These are phyloP conservation scores for Thalassoma bifasciatum DNA, from an alignment of 2,113 vertebrate species.

Conservation along the genomic window DNA sequence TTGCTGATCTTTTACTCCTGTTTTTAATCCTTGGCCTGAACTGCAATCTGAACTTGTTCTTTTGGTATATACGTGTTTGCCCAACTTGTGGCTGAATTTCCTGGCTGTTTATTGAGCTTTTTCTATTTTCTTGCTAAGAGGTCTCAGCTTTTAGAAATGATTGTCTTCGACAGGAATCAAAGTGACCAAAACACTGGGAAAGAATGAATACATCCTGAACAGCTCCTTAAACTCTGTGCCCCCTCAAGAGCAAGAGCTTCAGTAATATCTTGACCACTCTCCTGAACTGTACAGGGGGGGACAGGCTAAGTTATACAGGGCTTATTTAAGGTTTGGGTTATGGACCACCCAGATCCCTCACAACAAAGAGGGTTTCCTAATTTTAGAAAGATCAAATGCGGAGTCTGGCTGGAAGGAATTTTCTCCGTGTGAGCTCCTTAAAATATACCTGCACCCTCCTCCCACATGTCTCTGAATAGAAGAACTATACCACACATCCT, in stretches of 20 bases:
- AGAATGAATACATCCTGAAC: too few species aligned
- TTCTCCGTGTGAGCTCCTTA: slow-evolving; percentile 46
- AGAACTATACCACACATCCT: slow-evolving; percentile 57
- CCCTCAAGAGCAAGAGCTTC: neutral
- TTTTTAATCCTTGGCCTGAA: too few species aligned
- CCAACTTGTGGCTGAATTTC: too few species aligned
- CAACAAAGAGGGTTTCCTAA: slow-evolving; percentile 46
- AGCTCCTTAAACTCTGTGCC: neutral
- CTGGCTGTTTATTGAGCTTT: too few species aligned
- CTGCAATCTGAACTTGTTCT: too few species aligned
- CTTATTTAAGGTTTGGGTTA: neutral
- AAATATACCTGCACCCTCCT: slow-evolving; percentile 58
- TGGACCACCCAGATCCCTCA: neutral
- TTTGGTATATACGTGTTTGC: too few species aligned
- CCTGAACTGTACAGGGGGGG: neutral
- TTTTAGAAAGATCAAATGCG: slow-evolving; percentile 50
- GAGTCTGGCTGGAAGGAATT: slow-evolving; percentile 51
- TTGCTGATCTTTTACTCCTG: too few species aligned
- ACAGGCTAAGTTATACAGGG: neutral
- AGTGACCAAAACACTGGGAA: neutral
- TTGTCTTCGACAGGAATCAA: slow-evolving; percentile 14
- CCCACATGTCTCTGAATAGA: slow-evolving; percentile 63
- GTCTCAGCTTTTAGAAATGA: neutral
- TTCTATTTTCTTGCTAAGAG: too few species aligned
- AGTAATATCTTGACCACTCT: neutral